Evolutionary conservation across 2,113 vertebrate genomes (phyloP), one percentile per base, ranked within the genome.

Genomic region (Nansenia antarctica): DNA sequence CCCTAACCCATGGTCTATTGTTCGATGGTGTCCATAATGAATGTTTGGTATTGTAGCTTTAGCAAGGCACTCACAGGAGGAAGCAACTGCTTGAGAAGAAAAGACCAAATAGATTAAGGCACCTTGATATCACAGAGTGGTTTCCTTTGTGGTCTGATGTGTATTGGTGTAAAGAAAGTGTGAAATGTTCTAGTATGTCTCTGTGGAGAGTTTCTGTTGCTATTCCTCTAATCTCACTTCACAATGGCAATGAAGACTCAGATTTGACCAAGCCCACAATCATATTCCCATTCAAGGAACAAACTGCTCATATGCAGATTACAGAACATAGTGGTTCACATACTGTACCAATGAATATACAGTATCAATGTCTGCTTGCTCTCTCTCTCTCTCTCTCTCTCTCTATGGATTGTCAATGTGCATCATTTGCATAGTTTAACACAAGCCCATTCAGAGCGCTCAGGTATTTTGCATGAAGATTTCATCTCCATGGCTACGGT

Each of bases 361-460:
- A 47, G 18, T 47, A 18, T 47, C 14, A 9, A 5, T 37, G 5
- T 47, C 45, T n/a, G n/a, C 45, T n/a, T n/a, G 18, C 15, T 47
- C 42, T 0, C 2, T 47, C 42, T 47, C 18, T 20, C 45, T 47
- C 14, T 45, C 14, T 45, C 39, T 45, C 9, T 6, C 54, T 69
- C 62, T 67, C 66, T 67, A n/a, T n/a, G n/a, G n/a, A n/a, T n/a
- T n/a, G n/a, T n/a, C n/a, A n/a, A n/a, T n/a, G n/a, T n/a, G 66
- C 61, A 78, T 73, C 15, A 76, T 84, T 84, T 84, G 78, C 82
- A 83, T 83, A 59, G 70, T 72, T 72, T 70, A 62, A 72, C 75
- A 75, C 65, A 53, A 67, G 62, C 54, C 58, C 57, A 64, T 73
- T 72, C 64, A 71, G 58, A 49, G 62, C 22, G 32, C 37, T 27